Evolutionary conservation across 30 jellyfish, hydroid and myxozoan species (phyloP).

Genomic region (Catostylus mosaicus): DNA sequence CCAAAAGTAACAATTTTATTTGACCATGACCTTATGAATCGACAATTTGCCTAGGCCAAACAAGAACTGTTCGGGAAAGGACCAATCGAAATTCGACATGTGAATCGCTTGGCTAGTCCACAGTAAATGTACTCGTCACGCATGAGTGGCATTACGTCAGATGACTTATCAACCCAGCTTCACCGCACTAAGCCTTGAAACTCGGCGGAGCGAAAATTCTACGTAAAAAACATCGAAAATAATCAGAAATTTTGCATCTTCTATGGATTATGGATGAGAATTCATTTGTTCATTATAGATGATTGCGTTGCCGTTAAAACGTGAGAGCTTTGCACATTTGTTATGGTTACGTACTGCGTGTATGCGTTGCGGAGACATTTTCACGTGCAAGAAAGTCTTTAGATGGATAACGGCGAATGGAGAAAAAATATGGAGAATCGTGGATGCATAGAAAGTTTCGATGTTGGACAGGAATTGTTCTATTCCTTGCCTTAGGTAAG

Average conservation of each 20-base stretch:
- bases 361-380: background rate
- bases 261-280: background rate
- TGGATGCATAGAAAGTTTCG: constrained; percentile 57
- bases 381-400: background rate
- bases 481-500: constrained; percentile 37
- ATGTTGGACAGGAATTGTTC: constrained; percentile 10
- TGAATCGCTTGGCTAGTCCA: constrained; percentile 74
- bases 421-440: constrained; percentile 56
- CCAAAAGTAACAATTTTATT: background rate
- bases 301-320: background rate
- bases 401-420: constrained; percentile 73
- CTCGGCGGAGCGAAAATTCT: background rate
- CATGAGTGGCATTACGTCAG: constrained; percentile 73
- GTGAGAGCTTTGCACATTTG: background rate
- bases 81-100: constrained; percentile 51
- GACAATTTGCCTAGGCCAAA: constrained; percentile 43
- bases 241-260: background rate
- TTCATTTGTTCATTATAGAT: background rate
- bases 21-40: constrained; percentile 60
- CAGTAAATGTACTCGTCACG: constrained; percentile 75
- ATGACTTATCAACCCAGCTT: constrained; percentile 44
- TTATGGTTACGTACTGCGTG: background rate
- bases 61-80: constrained; percentile 11
- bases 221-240: background rate
- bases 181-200: constrained; percentile 68